These are phyloP conservation scores for Babylonia areolata DNA, from an alignment of 1,140 invertebrate genomes.

Conservation along the genomic window DNA sequence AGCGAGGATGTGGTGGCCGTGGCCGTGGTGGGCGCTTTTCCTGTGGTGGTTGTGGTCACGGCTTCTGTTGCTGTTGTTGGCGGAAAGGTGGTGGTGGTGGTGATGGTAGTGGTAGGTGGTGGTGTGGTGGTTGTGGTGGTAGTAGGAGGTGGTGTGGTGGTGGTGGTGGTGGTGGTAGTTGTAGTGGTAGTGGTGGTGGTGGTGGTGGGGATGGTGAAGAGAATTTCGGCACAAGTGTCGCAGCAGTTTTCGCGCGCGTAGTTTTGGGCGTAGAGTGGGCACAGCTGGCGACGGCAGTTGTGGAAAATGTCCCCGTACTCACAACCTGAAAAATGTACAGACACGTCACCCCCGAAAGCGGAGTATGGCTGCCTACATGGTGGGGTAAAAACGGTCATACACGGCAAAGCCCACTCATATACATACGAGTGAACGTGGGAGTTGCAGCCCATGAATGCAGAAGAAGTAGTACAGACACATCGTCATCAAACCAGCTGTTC, in stretches of 20 bases:
- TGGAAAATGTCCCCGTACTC: conserved; percentile 43
- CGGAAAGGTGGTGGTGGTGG: background rate
- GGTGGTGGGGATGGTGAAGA: conserved; percentile 33
- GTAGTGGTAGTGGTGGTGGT: conserved; percentile 24
- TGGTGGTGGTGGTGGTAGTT: conserved; percentile 1
- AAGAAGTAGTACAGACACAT: too few relatives aligned
- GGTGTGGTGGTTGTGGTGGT: background rate
- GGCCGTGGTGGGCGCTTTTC: background rate
- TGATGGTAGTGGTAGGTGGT: background rate
- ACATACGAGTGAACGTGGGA: too few relatives aligned
- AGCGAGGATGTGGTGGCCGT: background rate
- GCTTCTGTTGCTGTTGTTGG: background rate
- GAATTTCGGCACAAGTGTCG: conserved; percentile 38
- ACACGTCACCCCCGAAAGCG: too few relatives aligned
- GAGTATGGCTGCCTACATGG: too few relatives aligned
- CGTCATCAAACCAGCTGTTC: too few relatives aligned
- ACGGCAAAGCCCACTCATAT: too few relatives aligned
- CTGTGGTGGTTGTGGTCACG: background rate
- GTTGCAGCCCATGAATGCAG: too few relatives aligned
- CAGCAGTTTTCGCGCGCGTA: conserved; percentile 45
- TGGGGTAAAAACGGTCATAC: too few relatives aligned
- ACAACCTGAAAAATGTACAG: conserved; percentile 48
- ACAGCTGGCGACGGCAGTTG: conserved; percentile 34
- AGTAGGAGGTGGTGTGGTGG: background rate
- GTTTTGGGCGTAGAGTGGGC: conserved; percentile 31